Conservation (phyloP, 35 echinoderm and acorn worm species). For the Nesometra sesokonis region DNA sequence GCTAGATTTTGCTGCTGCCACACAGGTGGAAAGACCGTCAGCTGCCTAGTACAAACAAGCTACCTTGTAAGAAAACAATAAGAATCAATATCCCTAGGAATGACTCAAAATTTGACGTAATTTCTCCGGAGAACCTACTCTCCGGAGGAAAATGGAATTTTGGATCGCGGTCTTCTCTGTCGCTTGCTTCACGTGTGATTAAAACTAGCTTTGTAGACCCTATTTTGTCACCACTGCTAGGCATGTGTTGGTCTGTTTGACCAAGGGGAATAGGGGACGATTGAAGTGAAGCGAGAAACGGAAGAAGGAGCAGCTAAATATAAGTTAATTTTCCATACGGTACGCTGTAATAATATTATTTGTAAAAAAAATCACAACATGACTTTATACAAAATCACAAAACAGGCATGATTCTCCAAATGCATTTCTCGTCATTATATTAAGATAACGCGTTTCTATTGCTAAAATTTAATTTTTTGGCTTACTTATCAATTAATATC, state of each 20-base stretch:
- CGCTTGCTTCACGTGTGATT: background rate
- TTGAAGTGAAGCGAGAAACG: too few relatives aligned
- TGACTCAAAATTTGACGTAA: background rate
- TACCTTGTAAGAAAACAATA: background rate
- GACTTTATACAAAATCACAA: too few relatives aligned
- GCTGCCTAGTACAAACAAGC: background rate
- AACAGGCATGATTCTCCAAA: too few relatives aligned
- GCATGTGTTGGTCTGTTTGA: background rate
- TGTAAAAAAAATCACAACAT: too few relatives aligned
- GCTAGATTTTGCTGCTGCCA: background rate
- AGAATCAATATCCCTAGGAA: background rate
- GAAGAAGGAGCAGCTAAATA: too few relatives aligned
- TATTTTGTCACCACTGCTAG: background rate
- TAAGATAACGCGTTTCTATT: too few relatives aligned
- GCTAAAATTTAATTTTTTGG: too few relatives aligned
- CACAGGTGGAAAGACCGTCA: background rate
- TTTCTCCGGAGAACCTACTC: background rate
- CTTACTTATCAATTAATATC: too few relatives aligned
- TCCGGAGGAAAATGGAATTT: background rate
- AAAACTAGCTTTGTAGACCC: background rate
- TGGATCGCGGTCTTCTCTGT: background rate
- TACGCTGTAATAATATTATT: too few relatives aligned
- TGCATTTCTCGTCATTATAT: too few relatives aligned
- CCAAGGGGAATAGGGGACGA: background rate
- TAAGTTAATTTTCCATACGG: too few relatives aligned